Conservation (phyloP, 2,113 vertebrate genomes). For the Pterocles orientalis region DNA sequence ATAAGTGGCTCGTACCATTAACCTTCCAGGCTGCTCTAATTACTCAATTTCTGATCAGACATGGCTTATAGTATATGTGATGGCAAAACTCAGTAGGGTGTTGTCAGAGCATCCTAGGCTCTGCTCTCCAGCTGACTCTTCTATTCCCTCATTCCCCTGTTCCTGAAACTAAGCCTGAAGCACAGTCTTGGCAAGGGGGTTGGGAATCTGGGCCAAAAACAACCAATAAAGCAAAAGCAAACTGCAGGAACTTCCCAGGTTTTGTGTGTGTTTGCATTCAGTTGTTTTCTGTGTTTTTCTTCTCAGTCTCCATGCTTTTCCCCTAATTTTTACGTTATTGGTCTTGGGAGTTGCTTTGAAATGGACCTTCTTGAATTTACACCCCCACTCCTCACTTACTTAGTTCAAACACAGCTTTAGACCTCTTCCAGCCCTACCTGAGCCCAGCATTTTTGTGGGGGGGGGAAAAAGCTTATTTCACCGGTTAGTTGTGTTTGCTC, state of each 20-base stretch:
- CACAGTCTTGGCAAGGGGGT: background rate
- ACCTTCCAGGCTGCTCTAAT: constrained; percentile 41
- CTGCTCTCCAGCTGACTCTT: background rate
- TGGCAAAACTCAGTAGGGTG: background rate
- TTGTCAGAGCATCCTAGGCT: background rate
- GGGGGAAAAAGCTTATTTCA: background rate
- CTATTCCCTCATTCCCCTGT: background rate
- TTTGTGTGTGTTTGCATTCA: background rate
- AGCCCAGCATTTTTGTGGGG: background rate
- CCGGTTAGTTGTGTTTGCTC: background rate
- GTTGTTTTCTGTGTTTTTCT: background rate
- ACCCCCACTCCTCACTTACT: rapidly evolving
- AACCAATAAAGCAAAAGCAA: background rate
- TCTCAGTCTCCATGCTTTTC: background rate
- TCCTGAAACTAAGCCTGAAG: background rate
- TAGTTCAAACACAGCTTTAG: background rate
- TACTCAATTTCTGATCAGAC: constrained; percentile 45
- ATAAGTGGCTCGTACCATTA: constrained; percentile 22
- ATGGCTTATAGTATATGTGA: background rate
- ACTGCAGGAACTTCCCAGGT: background rate
- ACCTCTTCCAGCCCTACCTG: background rate
- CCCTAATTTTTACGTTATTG: background rate
- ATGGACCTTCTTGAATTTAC: background rate
- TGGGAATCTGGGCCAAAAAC: background rate
- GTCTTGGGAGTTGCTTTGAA: background rate